phyloP scores from a whole-genome alignment of 2,113 vertebrate genomes.

The Camarhynchus parvulus region DNA sequence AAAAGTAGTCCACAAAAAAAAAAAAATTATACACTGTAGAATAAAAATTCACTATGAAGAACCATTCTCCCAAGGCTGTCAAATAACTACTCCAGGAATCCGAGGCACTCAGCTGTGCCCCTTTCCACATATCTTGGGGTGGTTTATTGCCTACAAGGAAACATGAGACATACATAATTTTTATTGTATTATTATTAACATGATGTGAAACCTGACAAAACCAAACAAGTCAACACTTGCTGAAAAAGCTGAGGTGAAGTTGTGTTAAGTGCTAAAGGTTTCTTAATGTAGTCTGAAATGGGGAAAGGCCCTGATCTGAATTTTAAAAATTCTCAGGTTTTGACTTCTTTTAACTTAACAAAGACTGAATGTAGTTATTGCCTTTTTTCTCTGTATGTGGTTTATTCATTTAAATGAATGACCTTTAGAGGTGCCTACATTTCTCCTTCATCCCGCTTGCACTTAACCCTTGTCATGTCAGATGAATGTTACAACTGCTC shows the following conservation, averaged over 20 bases:
- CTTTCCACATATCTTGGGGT: constrained; percentile 25
- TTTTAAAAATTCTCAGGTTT: constrained; percentile 10
- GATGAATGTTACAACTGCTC: background rate
- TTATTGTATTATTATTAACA: constrained; percentile 28
- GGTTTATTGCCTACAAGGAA: constrained; percentile 69
- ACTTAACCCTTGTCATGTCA: background rate
- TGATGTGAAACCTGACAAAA: constrained; percentile 41
- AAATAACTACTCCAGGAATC: constrained; percentile 33
- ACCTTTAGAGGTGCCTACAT: background rate
- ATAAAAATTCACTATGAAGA: constrained; percentile 34
- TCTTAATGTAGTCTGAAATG: background rate
- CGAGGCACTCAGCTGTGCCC: constrained; percentile 17
- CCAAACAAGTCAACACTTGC: constrained; percentile 40
- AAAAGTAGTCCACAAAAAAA: constrained; percentile 12
- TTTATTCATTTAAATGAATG: background rate
- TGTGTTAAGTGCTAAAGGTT: constrained; percentile 23
- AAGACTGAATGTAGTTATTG: background rate
- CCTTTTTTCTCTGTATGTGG: background rate
- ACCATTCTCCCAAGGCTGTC: background rate
- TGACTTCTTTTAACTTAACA: constrained; percentile 1
- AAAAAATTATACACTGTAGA: background rate
- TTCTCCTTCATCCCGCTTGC: background rate
- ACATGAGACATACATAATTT: constrained; percentile 8
- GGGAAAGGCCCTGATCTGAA: constrained; percentile 28
- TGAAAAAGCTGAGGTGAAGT: background rate